Percentiles rank a stretch among this genome's conserved stretches.
phyloP scores from a whole-genome alignment of 1,140 invertebrate genomes.

The Gryon sp. region DNA sequence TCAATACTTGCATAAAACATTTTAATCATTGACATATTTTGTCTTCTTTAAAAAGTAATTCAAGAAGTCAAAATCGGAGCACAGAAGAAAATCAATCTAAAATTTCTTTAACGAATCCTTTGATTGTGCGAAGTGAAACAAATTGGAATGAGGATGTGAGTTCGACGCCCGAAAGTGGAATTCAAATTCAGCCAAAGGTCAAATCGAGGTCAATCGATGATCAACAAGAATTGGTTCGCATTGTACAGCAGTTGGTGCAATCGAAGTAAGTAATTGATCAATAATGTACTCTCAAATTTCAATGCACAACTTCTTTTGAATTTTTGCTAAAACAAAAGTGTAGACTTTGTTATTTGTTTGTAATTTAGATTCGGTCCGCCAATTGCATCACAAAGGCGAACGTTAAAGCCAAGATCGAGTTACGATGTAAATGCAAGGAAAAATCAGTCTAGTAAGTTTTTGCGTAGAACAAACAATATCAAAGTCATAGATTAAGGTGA shows the following conservation, averaged over 20 bases:
- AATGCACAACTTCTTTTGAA: not conserved
- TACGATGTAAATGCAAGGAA: conserved; percentile 14
- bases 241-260: conserved; percentile 67
- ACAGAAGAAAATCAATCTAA: no score
- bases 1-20: no score
- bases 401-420: no score
- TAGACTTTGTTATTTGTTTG: conserved; percentile 22
- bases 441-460: conserved; percentile 59
- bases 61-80: no score
- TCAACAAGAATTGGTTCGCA: conserved; percentile 32
- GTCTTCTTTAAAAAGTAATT: no score
- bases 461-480: no score
- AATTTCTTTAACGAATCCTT: no score
- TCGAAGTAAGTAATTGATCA: conserved; percentile 63
- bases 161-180: not conserved
- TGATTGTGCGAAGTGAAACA: conserved; percentile 15
- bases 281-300: not conserved
- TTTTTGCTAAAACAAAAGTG: conserved; percentile 1
- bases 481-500: no score
- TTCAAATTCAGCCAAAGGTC: conserved; percentile 13
- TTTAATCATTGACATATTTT: no score
- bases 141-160: conserved; percentile 6
- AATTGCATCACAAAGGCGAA: conserved; percentile 30
- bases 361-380: conserved; percentile 62
- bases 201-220: conserved; percentile 30